Evolutionary conservation across 2,113 vertebrate genomes (phyloP), one percentile per base, ranked within the genome.

Genomic region (Cisticola juncidis): DNA sequence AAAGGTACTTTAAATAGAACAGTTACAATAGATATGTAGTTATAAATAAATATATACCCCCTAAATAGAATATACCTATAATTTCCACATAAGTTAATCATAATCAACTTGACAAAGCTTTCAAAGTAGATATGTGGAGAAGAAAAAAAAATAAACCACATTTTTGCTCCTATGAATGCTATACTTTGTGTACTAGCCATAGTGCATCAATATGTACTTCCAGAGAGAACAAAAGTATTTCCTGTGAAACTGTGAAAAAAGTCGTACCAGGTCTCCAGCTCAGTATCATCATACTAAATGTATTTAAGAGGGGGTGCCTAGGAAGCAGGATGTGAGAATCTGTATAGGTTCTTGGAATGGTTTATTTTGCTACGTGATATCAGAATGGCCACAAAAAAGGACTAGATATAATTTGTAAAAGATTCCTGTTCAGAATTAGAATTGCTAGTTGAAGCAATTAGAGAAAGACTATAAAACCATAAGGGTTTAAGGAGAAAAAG

Each of bases 361-460:
- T 77, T 74, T 53, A 2, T 35, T 82, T 92, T 80, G 40, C 19
- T 20, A 12, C 0, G 0, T 47, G 21, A 42, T 66, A 57, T 2
- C 0, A 0, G 1, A 36, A 53, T 21, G 29, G 3, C 6, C 33
- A 71, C 6, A 51, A 44, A 90, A 66, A 61, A 9, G 11, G 5
- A 9, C 9, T 31, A 35, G 8, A 65, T 48, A n/a, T 1, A 53
- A 1, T 2, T 44, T 48, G 7, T 73, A 28, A 6, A 62, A 62
- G 14, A 51, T 65, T 65, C 25, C 38, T 76, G 5, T 71, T 68
- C 28, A 40, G 13, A 83, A 89, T 48, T 22, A 8, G 7, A 62
- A 76, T 64, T 87, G 4, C 33, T 69, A 74, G 21, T 15, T 57
- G 18, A 33, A 73, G 8, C 5, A 70, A 26, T 66, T 53, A 71